These are phyloP conservation scores for Dichetophora obliterata DNA, from an alignment of 2,888 invertebrate genomes.

Conservation along the genomic window DNA sequence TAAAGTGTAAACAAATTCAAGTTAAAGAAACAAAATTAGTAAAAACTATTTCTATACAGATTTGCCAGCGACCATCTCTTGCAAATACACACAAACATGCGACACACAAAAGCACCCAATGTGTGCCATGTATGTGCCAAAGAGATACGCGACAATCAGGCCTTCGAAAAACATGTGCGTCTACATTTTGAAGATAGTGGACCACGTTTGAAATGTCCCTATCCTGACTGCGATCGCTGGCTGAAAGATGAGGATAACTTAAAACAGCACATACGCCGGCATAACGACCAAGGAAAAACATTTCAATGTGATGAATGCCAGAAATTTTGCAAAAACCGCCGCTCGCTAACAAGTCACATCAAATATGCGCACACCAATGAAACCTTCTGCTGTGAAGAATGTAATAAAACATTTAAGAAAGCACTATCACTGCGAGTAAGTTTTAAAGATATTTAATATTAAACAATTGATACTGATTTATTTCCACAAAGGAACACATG, in stretches of 20 bases:
- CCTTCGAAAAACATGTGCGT: constrained; percentile 67
- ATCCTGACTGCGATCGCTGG: constrained; percentile 67
- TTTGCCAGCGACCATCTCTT: constrained; percentile 66
- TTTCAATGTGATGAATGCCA: constrained; percentile 61
- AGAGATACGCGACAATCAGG: constrained; percentile 66
- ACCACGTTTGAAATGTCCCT: constrained; percentile 67
- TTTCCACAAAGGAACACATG: constrained; percentile 64
- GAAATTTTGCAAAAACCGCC: constrained; percentile 64
- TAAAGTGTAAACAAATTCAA: constrained; percentile 24
- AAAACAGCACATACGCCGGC: constrained; percentile 65
- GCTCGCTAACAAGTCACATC: constrained; percentile 66
- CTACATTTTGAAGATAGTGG: constrained; percentile 66
- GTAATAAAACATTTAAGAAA: constrained; percentile 68
- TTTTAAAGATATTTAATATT: neutral
- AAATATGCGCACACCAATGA: constrained; percentile 65
- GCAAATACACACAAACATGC: constrained; percentile 63
- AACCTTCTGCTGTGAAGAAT: constrained; percentile 63
- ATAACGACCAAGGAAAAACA: constrained; percentile 58
- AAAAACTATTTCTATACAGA: constrained; percentile 48
- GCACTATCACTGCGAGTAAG: constrained; percentile 64
- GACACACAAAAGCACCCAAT: constrained; percentile 64
- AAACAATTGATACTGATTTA: neutral
- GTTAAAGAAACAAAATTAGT: neutral
- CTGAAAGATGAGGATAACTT: constrained; percentile 67
- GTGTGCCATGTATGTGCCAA: constrained; percentile 69